phyloP scores from a whole-genome alignment of 2,888 invertebrate genomes.

The Cheiracanthium punctorium region DNA sequence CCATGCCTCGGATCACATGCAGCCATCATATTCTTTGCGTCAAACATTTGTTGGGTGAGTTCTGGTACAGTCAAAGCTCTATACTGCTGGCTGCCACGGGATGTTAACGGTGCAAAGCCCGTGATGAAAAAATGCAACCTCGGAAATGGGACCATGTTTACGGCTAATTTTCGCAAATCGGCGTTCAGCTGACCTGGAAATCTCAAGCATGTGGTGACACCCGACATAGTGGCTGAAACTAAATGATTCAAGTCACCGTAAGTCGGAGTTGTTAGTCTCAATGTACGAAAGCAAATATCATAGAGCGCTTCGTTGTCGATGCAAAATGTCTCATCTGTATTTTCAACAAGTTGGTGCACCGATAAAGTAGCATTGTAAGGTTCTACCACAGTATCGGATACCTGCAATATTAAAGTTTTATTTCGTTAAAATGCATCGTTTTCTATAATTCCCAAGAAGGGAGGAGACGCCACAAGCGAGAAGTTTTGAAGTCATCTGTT shows the following conservation, averaged over 20 bases:
- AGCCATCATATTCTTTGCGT: constrained; percentile 80
- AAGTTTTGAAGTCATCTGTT: no score
- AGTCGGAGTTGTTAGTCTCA: constrained; percentile 78
- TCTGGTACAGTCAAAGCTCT: constrained; percentile 77
- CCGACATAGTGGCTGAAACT: constrained; percentile 84
- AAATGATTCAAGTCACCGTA: constrained; percentile 79
- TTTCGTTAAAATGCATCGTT: no score
- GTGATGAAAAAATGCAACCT: constrained; percentile 78
- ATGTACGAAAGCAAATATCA: constrained; percentile 84
- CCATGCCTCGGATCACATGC: constrained; percentile 79
- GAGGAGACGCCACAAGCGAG: no score
- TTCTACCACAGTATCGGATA: constrained; percentile 83
- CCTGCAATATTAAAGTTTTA: no score
- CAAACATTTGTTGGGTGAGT: constrained; percentile 76
- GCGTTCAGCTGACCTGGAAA: constrained; percentile 97
- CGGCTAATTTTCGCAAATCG: constrained; percentile 91
- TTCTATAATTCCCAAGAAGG: no score
- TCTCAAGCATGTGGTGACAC: constrained; percentile 90
- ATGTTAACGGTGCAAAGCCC: constrained; percentile 72
- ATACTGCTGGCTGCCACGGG: constrained; percentile 73
- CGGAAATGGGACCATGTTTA: constrained; percentile 98
- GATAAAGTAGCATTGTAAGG: constrained; percentile 87
- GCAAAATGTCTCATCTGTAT: constrained; percentile 92
- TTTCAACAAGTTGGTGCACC: constrained; percentile 90
- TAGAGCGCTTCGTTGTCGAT: constrained; percentile 84